phyloP scores from a whole-genome alignment of 2,888 invertebrate genomes.

The Agrotis segetum region DNA sequence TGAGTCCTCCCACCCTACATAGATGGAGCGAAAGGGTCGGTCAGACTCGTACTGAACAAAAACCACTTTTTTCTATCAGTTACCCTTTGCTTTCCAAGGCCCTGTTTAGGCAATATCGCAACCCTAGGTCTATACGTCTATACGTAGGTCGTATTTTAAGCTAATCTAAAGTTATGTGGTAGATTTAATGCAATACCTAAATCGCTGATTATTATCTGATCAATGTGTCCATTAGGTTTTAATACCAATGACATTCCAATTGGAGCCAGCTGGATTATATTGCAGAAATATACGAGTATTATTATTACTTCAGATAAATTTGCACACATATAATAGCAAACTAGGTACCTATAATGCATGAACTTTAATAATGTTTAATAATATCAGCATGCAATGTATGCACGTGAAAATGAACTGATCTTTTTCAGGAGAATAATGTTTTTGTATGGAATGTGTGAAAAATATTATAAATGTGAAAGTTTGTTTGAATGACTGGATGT shows the following conservation, averaged over 20 bases:
- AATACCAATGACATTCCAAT: not conserved
- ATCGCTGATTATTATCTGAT: constrained; percentile 9
- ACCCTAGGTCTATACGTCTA: too few relatives aligned
- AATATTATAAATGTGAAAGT: too few relatives aligned
- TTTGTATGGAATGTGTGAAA: too few relatives aligned
- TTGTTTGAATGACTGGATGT: too few relatives aligned
- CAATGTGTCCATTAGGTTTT: not conserved
- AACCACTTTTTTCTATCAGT: too few relatives aligned
- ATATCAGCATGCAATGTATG: constrained; percentile 14
- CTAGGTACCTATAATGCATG: not conserved
- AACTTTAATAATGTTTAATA: not conserved
- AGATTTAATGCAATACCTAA: constrained; percentile 12
- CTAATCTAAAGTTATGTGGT: not conserved
- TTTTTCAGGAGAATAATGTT: constrained; percentile 8
- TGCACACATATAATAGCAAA: constrained; percentile 3
- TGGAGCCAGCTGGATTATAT: not conserved
- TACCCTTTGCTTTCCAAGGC: too few relatives aligned
- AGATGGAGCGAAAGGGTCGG: too few relatives aligned
- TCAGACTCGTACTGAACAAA: too few relatives aligned
- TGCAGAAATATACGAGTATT: not conserved
- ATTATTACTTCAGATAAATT: not conserved
- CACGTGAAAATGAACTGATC: not conserved
- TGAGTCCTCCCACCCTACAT: too few relatives aligned
- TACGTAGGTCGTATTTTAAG: not conserved
- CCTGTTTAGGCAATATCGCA: too few relatives aligned